Conservation (phyloP, 2,797 vertebrate species). For the Premnoplex brunnescens region DNA sequence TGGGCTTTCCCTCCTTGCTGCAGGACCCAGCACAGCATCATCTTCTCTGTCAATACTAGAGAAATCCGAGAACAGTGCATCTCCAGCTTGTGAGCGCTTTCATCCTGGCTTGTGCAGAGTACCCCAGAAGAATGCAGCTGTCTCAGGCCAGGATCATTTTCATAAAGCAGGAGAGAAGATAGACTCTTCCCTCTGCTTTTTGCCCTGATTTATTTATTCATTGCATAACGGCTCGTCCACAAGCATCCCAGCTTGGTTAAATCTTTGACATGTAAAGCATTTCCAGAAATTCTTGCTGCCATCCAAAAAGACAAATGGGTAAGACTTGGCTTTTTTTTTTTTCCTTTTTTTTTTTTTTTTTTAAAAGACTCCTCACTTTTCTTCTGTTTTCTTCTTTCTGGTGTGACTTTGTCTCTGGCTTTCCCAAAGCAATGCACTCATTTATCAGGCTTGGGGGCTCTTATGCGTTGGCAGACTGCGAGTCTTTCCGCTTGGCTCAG, state of each 20-base stretch:
- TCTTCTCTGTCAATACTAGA: fast-evolving
- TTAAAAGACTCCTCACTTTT: not conserved
- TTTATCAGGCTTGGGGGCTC: conserved; percentile 51
- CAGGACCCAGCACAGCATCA: fast-evolving
- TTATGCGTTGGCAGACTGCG: conserved; percentile 39
- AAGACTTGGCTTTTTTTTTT: not conserved
- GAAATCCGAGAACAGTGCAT: fast-evolving
- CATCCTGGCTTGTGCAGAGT: not conserved
- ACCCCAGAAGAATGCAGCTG: not conserved
- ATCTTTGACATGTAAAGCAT: conserved; percentile 37
- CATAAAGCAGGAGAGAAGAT: not conserved
- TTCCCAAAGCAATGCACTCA: not conserved
- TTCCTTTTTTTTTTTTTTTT: not conserved
- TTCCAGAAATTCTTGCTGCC: conserved; percentile 44
- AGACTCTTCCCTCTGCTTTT: not conserved
- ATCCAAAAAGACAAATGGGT: conserved; percentile 27
- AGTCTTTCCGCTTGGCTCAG: conserved; percentile 50
- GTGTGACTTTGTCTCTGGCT: conserved; percentile 6
- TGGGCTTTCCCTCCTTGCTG: not conserved
- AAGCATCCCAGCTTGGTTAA: conserved; percentile 55
- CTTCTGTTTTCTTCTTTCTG: not conserved
- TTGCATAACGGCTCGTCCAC: conserved; percentile 25
- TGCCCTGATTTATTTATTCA: conserved; percentile 48
- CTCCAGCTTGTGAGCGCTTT: not conserved
- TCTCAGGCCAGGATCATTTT: not conserved